Evolutionary conservation across 1,140 invertebrate genomes (phyloP).

Genomic region (Dendroctonus ponderosae): DNA sequence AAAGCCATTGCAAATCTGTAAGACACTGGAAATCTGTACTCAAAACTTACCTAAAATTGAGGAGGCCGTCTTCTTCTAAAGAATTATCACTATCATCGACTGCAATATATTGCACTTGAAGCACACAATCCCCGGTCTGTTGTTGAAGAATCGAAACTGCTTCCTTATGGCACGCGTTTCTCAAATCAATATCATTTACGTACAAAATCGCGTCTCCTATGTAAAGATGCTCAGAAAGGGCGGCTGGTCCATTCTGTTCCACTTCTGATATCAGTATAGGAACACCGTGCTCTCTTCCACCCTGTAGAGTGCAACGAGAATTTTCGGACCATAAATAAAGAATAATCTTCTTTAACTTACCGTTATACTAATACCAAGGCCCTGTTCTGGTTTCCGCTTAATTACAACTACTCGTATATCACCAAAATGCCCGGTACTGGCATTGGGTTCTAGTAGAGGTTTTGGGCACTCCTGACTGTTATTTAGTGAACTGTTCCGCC

Average conservation of each 20-base stretch:
- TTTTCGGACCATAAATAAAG: neutral
- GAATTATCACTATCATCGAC: slow-evolving; percentile 65
- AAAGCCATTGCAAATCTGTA: neutral
- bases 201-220: slow-evolving; percentile 81
- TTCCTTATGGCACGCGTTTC: slow-evolving; percentile 69
- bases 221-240: slow-evolving; percentile 65
- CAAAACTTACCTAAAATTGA: slow-evolving; percentile 51
- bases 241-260: slow-evolving; percentile 73
- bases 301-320: slow-evolving; percentile 53
- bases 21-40: neutral
- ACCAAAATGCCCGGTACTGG: slow-evolving; percentile 48
- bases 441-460: slow-evolving; percentile 39
- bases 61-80: slow-evolving; percentile 51
- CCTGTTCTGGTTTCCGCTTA: slow-evolving; percentile 66
- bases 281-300: slow-evolving; percentile 80
- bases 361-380: slow-evolving; percentile 79
- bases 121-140: slow-evolving; percentile 66
- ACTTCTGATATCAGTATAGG: slow-evolving; percentile 85
- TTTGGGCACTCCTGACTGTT: slow-evolving; percentile 33
- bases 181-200: slow-evolving; percentile 75
- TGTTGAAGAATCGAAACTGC: slow-evolving; percentile 70
- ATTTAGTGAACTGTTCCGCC: slow-evolving; percentile 50
- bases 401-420: slow-evolving; percentile 61
- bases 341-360: slow-evolving; percentile 52
- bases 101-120: slow-evolving; percentile 73